Conservation (phyloP, 2,888 invertebrate genomes). For the Physocephala rufipes region DNA sequence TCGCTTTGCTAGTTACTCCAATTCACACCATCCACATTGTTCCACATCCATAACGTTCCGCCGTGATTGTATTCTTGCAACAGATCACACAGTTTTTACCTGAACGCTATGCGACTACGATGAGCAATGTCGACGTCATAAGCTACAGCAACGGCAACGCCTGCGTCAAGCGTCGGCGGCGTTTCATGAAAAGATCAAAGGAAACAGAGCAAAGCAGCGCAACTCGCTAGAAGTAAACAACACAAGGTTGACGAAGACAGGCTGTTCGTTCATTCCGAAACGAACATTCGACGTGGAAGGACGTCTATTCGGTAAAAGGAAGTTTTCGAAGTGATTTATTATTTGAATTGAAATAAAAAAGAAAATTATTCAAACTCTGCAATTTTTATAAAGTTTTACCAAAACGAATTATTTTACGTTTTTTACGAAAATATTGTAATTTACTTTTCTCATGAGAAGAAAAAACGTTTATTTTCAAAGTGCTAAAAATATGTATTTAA, state of each 20-base stretch:
- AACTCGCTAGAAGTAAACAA: constrained; percentile 47
- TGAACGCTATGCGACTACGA: background rate
- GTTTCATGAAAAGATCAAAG: constrained; percentile 17
- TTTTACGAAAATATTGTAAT: too few species aligned
- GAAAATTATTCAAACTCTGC: background rate
- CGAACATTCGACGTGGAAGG: constrained; percentile 63
- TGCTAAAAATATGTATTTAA: background rate
- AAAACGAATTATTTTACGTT: too few species aligned
- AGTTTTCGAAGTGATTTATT: too few species aligned
- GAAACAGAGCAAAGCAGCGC: background rate
- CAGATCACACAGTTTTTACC: background rate
- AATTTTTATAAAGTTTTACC: too few species aligned
- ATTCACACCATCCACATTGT: constrained; percentile 23
- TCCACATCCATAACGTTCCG: constrained; percentile 37
- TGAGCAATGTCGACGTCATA: background rate
- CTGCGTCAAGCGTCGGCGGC: constrained; percentile 12
- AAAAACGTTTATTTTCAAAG: background rate
- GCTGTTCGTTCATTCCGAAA: constrained; percentile 63
- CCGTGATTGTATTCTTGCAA: constrained; percentile 3
- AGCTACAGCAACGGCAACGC: background rate
- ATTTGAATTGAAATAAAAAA: background rate
- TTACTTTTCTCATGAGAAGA: background rate
- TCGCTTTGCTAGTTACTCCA: constrained; percentile 25
- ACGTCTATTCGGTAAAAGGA: constrained; percentile 47
- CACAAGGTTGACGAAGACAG: constrained; percentile 47